Conservation (phyloP, 2,113 vertebrate genomes). For the Epinephelus cyanopodus region DNA sequence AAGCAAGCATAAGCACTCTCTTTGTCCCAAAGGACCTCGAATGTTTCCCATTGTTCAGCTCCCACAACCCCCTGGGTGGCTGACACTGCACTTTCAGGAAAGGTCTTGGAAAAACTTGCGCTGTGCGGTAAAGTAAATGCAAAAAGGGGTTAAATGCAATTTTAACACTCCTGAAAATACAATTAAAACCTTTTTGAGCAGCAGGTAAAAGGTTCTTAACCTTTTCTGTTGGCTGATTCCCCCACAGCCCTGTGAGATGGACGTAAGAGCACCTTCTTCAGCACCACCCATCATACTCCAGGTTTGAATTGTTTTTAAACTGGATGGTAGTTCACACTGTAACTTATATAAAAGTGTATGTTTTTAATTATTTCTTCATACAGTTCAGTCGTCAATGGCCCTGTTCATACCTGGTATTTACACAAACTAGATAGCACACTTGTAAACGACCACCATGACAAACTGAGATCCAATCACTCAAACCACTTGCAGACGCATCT, state of each 20-base stretch:
- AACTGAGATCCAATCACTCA: no score
- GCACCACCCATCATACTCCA: background rate
- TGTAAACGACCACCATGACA: no score
- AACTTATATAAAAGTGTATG: background rate
- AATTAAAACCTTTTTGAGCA: background rate
- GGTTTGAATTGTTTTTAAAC: background rate
- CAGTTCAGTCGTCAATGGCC: background rate
- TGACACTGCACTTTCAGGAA: conserved; percentile 46
- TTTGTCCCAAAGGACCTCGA: conserved; percentile 51
- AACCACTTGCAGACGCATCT: no score
- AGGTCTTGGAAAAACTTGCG: background rate
- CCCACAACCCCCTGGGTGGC: conserved; percentile 29
- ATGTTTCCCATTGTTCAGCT: conserved; percentile 59
- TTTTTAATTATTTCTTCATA: background rate
- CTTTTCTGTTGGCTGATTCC: background rate
- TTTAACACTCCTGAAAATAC: background rate
- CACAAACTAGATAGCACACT: no score
- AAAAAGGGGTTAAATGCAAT: conserved; percentile 28
- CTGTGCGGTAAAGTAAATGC: background rate
- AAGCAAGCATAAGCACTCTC: conserved; percentile 31
- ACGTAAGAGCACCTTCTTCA: background rate
- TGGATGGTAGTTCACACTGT: background rate
- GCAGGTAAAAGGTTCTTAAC: background rate
- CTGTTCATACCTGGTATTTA: no score
- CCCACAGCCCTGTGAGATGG: background rate